Evolutionary conservation across 2,113 vertebrate genomes (phyloP).

Genomic region (Gymnorhina tibicen): DNA sequence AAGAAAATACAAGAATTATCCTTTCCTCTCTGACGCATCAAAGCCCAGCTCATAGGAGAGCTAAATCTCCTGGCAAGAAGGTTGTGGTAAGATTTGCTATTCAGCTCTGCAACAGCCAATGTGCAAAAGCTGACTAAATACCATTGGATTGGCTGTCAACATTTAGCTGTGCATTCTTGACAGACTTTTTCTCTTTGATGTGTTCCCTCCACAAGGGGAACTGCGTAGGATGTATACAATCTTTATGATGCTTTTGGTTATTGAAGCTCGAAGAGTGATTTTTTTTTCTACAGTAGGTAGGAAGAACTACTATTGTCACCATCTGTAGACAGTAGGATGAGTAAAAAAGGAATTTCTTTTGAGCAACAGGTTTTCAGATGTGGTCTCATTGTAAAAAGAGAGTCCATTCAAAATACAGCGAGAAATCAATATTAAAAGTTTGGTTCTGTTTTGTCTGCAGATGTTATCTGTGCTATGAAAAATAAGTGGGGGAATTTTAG

Average conservation of each 20-base stretch:
- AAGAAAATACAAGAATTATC: constrained; percentile 41
- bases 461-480: not conserved
- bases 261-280: not conserved
- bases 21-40: constrained; percentile 34
- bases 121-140: not conserved
- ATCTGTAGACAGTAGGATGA: not conserved
- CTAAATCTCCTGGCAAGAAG: constrained; percentile 38
- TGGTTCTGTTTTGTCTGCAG: not conserved
- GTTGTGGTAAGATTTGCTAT: not conserved
- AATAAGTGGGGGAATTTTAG: not conserved
- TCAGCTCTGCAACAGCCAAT: not conserved
- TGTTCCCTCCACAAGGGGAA: not conserved
- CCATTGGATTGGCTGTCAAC: not conserved
- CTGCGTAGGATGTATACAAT: not conserved
- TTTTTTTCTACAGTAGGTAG: not conserved
- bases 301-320: not conserved
- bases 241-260: not conserved
- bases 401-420: not conserved
- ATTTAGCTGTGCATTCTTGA: not conserved
- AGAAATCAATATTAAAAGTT: not conserved
- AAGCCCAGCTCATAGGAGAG: constrained; percentile 18
- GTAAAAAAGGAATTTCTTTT: not conserved
- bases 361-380: not conserved
- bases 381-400: not conserved
- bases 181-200: not conserved